These are phyloP conservation scores for Ramphastos sulfuratus DNA, from an alignment of 2,113 vertebrate species.

Conservation along the genomic window DNA sequence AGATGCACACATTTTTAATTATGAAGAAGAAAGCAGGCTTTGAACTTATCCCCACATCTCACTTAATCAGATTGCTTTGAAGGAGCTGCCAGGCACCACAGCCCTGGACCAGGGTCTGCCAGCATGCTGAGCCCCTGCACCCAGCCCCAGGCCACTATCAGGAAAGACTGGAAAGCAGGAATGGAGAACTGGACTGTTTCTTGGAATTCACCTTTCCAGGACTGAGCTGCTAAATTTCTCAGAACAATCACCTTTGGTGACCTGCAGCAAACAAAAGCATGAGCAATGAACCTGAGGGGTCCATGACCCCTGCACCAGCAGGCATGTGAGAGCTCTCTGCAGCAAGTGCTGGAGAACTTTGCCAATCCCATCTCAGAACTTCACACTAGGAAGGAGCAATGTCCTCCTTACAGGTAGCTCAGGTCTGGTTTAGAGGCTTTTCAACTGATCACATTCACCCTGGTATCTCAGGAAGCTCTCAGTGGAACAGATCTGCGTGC, in stretches of 20 bases:
- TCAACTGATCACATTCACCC: neutral
- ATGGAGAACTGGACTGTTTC: neutral
- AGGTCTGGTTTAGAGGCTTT: neutral
- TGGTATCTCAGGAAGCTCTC: neutral
- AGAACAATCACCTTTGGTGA: neutral
- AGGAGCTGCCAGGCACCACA: neutral
- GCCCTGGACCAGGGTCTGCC: neutral
- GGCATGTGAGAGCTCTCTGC: neutral
- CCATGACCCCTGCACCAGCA: neutral
- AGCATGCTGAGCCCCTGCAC: neutral
- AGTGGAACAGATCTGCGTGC: accelerated
- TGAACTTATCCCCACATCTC: conserved; percentile 49
- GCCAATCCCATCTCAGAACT: neutral
- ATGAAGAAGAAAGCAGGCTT: conserved; percentile 50
- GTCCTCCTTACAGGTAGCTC: neutral
- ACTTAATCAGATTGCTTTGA: conserved; percentile 19
- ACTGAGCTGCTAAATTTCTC: neutral
- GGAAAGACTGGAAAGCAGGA: neutral
- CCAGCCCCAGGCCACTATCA: accelerated
- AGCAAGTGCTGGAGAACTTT: neutral
- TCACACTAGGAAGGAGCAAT: neutral
- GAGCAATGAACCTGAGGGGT: neutral
- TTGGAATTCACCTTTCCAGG: neutral
- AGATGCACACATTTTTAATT: conserved; percentile 62
- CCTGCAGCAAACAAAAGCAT: accelerated